A percentile compares a stretch with the other conserved stretches of the same genome.
phyloP scores from a whole-genome alignment of 2,797 vertebrate species.

The Protosalanx chinensis region DNA sequence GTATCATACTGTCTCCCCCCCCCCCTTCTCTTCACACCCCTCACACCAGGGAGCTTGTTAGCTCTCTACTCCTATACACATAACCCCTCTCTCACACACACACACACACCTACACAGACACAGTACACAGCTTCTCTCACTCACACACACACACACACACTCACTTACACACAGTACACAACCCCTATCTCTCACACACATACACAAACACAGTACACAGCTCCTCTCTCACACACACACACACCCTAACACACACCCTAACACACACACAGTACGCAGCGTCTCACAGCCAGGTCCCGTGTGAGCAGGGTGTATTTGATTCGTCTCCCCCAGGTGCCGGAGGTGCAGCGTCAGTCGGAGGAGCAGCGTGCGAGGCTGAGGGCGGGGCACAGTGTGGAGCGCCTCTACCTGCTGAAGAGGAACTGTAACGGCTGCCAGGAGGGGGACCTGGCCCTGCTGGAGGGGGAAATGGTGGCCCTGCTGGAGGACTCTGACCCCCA shows the following conservation, averaged over 20 bases:
- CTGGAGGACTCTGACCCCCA: conserved; percentile 86
- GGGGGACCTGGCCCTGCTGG: conserved; percentile 85
- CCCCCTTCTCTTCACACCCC: too few species aligned
- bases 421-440: conserved; percentile 95
- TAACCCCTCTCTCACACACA: conserved; percentile 3
- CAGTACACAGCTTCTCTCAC: background rate
- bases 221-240: background rate
- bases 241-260: background rate
- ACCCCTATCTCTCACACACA: background rate
- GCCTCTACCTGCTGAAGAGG: conserved; percentile 88
- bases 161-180: too few species aligned
- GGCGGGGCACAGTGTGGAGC: conserved; percentile 69
- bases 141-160: background rate
- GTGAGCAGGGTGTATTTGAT: too few species aligned
- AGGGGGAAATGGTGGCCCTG: conserved; percentile 91
- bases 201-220: too few species aligned
- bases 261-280: background rate
- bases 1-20: background rate
- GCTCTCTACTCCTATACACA: background rate
- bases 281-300: background rate
- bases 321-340: conserved; percentile 61
- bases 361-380: conserved; percentile 78
- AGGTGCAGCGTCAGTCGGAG: conserved; percentile 84
- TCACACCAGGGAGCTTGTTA: conserved; percentile 24
- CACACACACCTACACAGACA: too few species aligned